A percentile compares a stretch with the other conserved stretches of the same genome.
Evolutionary conservation across 2,888 invertebrate species (phyloP).

Genomic region (Calliopum simillimum): DNA sequence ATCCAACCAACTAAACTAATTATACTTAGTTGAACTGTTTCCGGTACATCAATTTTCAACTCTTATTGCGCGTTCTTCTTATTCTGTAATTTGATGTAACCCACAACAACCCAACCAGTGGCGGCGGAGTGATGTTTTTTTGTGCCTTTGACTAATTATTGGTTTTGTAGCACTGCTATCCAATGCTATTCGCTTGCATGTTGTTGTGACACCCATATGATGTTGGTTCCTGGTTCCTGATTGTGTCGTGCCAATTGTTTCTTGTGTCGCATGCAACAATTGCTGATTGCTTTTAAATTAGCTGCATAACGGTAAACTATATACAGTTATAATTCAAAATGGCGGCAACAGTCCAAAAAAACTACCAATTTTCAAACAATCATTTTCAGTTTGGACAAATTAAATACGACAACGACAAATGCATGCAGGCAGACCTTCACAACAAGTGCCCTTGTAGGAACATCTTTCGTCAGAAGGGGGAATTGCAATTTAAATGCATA

Average conservation of each 20-base stretch:
- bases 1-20: constrained; percentile 15
- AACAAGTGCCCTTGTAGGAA: background rate
- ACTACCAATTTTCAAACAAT: constrained; percentile 5
- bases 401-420: constrained; percentile 1
- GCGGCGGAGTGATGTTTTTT: background rate
- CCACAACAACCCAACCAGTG: background rate
- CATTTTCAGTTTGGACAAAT: constrained; percentile 25
- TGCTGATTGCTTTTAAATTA: constrained; percentile 48
- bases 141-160: constrained; percentile 17
- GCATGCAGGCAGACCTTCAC: background rate
- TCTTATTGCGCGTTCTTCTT: background rate
- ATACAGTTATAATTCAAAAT: constrained; percentile 31
- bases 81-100: no score
- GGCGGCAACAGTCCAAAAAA: constrained; percentile 24
- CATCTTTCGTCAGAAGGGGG: no score
- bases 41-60: background rate
- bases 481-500: no score
- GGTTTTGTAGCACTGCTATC: constrained; percentile 18
- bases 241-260: background rate
- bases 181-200: constrained; percentile 21
- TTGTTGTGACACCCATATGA: constrained; percentile 6
- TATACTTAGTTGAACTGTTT: constrained; percentile 25
- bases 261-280: constrained; percentile 47
- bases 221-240: background rate
- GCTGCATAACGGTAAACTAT: constrained; percentile 35